Evolutionary conservation across 2,888 invertebrate species (phyloP).

Genomic region (Cancer borealis): DNA sequence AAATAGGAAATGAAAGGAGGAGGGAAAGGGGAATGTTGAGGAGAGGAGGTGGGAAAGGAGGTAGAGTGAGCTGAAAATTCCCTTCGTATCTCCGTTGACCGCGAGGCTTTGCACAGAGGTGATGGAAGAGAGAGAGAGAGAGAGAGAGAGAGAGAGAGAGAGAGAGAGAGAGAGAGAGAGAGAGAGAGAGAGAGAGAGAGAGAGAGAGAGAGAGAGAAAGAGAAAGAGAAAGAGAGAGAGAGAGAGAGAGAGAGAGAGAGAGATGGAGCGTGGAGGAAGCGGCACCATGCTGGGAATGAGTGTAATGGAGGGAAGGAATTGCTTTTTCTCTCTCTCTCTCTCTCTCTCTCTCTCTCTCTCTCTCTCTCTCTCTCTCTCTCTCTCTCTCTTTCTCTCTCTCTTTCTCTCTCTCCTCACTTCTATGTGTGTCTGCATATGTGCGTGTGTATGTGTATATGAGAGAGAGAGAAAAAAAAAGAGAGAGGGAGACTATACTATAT

Average conservation of each 20-base stretch:
- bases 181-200: neutral
- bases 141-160: conserved; percentile 33
- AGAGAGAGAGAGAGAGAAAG: too few species aligned
- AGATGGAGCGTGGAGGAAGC: too few species aligned
- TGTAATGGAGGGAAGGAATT: too few species aligned
- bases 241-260: too few species aligned
- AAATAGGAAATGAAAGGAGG: neutral
- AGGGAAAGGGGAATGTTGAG: neutral
- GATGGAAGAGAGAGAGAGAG: neutral
- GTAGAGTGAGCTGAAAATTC: neutral
- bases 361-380: conserved; percentile 49
- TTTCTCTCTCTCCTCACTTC: neutral
- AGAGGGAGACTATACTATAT: too few species aligned
- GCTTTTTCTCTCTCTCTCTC: neutral
- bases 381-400: conserved; percentile 20
- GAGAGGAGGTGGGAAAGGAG: neutral
- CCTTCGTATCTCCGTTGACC: neutral
- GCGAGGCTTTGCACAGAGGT: neutral
- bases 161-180: conserved; percentile 48
- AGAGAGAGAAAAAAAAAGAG: too few species aligned
- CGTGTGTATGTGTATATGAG: neutral
- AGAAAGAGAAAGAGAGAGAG: too few species aligned
- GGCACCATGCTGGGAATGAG: too few species aligned
- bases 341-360: conserved; percentile 39
- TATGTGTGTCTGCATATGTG: neutral